Conservation (phyloP, 2,113 vertebrate genomes). For the Coracopsis vasa region DNA sequence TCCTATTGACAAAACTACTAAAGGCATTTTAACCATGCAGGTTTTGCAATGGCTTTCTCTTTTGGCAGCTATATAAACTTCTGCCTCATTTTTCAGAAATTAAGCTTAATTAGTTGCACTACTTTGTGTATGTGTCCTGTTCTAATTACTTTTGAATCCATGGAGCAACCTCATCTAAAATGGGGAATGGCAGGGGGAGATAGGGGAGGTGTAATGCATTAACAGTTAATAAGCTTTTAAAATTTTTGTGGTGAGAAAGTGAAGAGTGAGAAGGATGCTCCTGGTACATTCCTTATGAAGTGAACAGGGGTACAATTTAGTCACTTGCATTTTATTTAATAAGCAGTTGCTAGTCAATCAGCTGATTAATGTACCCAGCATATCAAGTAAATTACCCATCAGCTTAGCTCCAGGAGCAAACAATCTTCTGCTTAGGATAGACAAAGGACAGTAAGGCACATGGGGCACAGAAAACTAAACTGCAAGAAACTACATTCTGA, state of each 20-base stretch:
- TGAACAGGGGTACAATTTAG: background rate
- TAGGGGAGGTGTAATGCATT: background rate
- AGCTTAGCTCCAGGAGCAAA: background rate
- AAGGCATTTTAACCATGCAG: background rate
- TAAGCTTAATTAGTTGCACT: no score
- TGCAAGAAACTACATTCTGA: background rate
- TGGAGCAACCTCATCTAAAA: background rate
- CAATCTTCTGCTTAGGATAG: background rate
- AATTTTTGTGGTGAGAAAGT: background rate
- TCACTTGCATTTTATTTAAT: background rate
- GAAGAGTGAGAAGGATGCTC: background rate
- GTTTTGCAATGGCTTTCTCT: background rate
- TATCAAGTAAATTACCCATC: background rate
- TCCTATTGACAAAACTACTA: background rate
- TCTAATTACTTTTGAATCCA: background rate
- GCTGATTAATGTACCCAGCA: background rate
- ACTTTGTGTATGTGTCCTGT: background rate
- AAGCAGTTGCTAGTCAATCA: background rate
- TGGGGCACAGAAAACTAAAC: background rate
- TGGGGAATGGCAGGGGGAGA: rapidly evolving
- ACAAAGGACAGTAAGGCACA: background rate
- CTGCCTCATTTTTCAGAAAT: background rate
- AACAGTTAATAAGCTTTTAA: background rate
- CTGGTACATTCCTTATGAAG: background rate
- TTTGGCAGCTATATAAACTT: background rate